Evolutionary conservation across 1,140 invertebrate genomes (phyloP).

Genomic region (Lepidotrigona ventralis): DNA sequence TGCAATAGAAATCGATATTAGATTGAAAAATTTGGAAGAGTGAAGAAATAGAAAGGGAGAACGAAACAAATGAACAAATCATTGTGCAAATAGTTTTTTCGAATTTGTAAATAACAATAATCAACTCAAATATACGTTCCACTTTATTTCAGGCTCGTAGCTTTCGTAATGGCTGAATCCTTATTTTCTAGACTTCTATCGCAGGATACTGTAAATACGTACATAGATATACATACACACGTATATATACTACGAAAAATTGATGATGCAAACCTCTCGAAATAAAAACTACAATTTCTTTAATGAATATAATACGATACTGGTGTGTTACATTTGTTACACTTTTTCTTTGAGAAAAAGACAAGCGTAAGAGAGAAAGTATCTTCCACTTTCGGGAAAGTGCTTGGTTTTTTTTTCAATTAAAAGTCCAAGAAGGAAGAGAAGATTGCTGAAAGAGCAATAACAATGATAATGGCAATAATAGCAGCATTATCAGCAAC

Average conservation of each 20-base stretch:
- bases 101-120: background rate
- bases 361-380: background rate
- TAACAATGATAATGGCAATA: background rate
- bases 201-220: too few species aligned
- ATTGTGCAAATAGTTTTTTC: background rate
- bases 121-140: background rate
- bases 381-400: constrained; percentile 2
- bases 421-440: background rate
- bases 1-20: background rate
- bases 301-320: background rate
- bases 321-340: background rate
- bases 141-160: background rate
- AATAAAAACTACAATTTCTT: background rate
- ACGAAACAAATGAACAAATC: background rate
- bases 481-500: background rate
- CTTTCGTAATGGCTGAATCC: background rate
- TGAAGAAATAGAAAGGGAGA: background rate
- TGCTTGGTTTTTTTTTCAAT: background rate
- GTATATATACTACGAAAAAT: background rate
- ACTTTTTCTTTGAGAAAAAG: background rate
- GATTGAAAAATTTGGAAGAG: background rate
- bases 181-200: background rate
- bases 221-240: too few species aligned
- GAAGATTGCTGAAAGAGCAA: background rate
- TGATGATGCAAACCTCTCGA: background rate